These are phyloP conservation scores for Botia almorhae DNA, from an alignment of 2,797 vertebrate genomes.

Conservation along the genomic window DNA sequence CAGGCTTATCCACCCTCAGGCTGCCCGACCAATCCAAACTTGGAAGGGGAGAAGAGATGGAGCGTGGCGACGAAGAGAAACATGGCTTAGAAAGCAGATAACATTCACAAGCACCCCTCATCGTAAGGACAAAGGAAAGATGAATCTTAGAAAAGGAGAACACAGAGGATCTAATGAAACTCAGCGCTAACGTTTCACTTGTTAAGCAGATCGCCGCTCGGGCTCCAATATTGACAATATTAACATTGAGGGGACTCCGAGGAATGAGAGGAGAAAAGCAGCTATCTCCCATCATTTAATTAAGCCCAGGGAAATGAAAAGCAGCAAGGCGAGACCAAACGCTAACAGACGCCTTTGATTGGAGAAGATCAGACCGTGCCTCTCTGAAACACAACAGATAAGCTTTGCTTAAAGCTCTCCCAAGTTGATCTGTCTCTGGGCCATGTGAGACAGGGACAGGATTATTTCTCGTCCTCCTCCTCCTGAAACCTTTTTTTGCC, in stretches of 20 bases:
- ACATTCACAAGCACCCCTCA: constrained; percentile 54
- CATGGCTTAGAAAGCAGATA: constrained; percentile 41
- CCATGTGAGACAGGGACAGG: constrained; percentile 34
- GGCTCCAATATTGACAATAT: constrained; percentile 49
- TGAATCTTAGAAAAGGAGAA: constrained; percentile 31
- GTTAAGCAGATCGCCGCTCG: constrained; percentile 20
- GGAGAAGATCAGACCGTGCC: constrained; percentile 40
- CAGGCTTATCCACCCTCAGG: constrained; percentile 17
- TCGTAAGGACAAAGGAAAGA: constrained; percentile 61
- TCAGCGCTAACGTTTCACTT: constrained; percentile 13
- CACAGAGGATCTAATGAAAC: constrained; percentile 44
- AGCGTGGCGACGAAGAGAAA: not conserved
- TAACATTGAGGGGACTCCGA: constrained; percentile 47
- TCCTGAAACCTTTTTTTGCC: constrained; percentile 36
- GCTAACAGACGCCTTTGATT: constrained; percentile 56
- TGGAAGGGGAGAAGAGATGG: not conserved
- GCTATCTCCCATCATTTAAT: constrained; percentile 63
- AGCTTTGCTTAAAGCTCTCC: constrained; percentile 54
- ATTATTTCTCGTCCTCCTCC: constrained; percentile 46
- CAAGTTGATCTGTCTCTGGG: constrained; percentile 49
- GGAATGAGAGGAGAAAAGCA: constrained; percentile 31
- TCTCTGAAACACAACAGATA: constrained; percentile 52
- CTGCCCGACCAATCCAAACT: not conserved
- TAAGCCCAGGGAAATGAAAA: constrained; percentile 58
- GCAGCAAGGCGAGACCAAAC: constrained; percentile 58